Evolutionary conservation across 2,888 invertebrate species (phyloP).

Genomic region (Plebejus argus): DNA sequence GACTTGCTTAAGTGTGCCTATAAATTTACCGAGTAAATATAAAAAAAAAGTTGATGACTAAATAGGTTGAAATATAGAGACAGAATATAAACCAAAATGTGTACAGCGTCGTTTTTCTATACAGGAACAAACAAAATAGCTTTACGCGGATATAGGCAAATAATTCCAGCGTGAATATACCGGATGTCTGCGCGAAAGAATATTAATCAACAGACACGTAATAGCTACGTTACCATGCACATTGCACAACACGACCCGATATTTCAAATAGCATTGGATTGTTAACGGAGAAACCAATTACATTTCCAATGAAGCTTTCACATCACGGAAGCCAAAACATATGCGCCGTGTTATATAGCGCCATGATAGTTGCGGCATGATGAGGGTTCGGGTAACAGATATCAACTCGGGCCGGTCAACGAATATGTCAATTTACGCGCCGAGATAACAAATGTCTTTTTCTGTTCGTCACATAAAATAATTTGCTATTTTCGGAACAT

Average conservation of each 20-base stretch:
- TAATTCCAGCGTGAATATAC: background rate
- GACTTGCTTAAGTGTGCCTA: background rate
- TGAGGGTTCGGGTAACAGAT: slow-evolving; percentile 69
- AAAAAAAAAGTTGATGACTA: background rate
- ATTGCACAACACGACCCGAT: background rate
- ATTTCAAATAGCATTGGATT: slow-evolving; percentile 25
- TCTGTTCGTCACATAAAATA: slow-evolving; percentile 45
- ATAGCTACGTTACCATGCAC: background rate
- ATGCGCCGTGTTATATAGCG: slow-evolving; percentile 41
- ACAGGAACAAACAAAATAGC: background rate
- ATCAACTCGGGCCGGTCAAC: slow-evolving; percentile 57
- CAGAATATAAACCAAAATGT: too few relatives aligned
- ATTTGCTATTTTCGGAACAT: slow-evolving; percentile 35
- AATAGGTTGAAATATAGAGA: background rate
- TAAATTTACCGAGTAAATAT: background rate
- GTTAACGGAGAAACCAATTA: slow-evolving; percentile 26
- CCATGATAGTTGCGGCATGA: slow-evolving; percentile 64
- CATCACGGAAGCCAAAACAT: slow-evolving; percentile 32
- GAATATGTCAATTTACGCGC: slow-evolving; percentile 70
- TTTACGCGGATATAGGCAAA: background rate
- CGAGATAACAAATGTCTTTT: slow-evolving; percentile 54
- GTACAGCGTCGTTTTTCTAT: background rate
- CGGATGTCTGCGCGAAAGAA: background rate
- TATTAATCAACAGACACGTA: slow-evolving; percentile 6
- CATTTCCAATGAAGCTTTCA: slow-evolving; percentile 23